Conservation (phyloP, 2,797 vertebrate genomes). For the Calcarius lapponicus region DNA sequence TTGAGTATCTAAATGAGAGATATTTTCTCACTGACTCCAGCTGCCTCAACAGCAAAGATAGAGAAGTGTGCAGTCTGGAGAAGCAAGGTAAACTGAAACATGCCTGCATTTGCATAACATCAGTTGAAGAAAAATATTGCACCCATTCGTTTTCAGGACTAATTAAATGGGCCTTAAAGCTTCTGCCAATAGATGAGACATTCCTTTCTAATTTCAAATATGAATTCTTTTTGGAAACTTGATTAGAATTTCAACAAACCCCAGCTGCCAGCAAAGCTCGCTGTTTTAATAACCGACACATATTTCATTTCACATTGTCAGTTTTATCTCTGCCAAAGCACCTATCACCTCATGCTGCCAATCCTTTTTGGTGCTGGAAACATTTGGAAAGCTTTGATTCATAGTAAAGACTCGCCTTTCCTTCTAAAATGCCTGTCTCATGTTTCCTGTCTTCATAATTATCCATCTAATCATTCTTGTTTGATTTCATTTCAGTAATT, state of each 20-base stretch:
- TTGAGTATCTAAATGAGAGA: neutral
- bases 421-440: neutral
- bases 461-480: neutral
- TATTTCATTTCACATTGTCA: slow-evolving; percentile 24
- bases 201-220: neutral
- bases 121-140: neutral
- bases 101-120: neutral
- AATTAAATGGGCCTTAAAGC: neutral
- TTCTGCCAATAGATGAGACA: neutral
- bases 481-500: neutral
- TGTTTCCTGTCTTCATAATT: slow-evolving; percentile 8
- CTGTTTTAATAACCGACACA: neutral
- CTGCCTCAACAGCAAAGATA: neutral
- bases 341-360: neutral
- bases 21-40: neutral
- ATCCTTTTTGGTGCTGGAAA: slow-evolving; percentile 14
- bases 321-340: slow-evolving; percentile 28
- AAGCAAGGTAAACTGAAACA: neutral
- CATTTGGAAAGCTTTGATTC: slow-evolving; percentile 18
- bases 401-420: neutral
- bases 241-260: slow-evolving; percentile 6
- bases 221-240: slow-evolving; percentile 7
- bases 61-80: neutral
- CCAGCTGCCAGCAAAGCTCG: neutral
- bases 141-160: neutral